Evolutionary conservation across 2,113 vertebrate genomes (phyloP), one percentile per base, ranked within the genome.

Genomic region (Urocitellus parryii): DNA sequence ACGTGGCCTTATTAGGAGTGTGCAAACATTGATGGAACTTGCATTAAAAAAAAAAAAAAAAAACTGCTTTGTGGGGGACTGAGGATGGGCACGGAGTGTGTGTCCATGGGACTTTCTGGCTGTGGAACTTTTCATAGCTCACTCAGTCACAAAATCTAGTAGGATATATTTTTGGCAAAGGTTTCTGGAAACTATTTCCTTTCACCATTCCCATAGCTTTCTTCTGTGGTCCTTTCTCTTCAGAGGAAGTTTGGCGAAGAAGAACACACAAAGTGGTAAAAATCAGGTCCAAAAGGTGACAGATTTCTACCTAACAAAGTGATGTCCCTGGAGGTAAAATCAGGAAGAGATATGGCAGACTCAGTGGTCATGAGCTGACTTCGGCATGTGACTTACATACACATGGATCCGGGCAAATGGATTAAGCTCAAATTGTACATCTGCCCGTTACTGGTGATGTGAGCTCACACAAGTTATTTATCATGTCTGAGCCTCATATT

Each of bases 191-290:
- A 82, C 22, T 8, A 14, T 61, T 94, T 94, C 67, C n/a, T 34
- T 90, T 94, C 56, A 29, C n/a, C 42, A 73, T 58, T 83, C 80
- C 58, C 56, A 58, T 10, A 22, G 53, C 18, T 96, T 81, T 92
- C 68, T 67, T 81, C 72, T 90, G 39, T 56, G 24, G 22, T 77
- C 73, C 84, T 95, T 95, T 34, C 51, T 80, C 76, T 93, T 85
- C 48, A 53, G 67, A 81, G 88, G 76, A 96, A 13, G 18, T 77
- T 92, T 85, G 73, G n/a, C 76, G 93, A 94, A 92, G n/a, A 94
- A 92, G n/a, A 91, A 79, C 24, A 67, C 0, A 10, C 22, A 58
- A 24, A 24, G 13, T 45, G 68, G 10, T 72, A 72, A 96, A 92
- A 9, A 77, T 51, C 32, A 53, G 61, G 34, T 84, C 76, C 65